A percentile compares a stretch with the other conserved stretches of the same genome.
These are phyloP conservation scores for Jaculus jaculus DNA, from an alignment of 2,113 vertebrate species.

Conservation along the genomic window DNA sequence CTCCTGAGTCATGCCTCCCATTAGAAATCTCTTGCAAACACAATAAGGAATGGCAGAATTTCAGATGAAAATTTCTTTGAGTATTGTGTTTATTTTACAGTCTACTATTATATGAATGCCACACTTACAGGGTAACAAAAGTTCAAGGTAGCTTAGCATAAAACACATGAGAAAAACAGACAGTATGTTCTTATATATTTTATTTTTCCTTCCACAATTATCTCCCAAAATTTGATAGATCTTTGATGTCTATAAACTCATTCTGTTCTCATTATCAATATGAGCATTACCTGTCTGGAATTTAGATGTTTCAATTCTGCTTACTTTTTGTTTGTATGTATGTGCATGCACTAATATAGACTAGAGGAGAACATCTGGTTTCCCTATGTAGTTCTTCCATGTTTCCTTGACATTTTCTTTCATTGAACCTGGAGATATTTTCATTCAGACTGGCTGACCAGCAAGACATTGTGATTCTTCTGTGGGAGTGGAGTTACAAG, in stretches of 20 bases:
- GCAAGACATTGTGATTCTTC: too few species aligned
- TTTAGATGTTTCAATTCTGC: background rate
- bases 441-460: too few species aligned
- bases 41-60: background rate
- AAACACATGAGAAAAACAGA: background rate
- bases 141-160: background rate
- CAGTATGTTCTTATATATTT: background rate
- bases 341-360: too few species aligned
- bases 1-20: background rate
- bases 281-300: background rate
- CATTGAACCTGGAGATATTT: too few species aligned
- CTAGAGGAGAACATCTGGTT: too few species aligned
- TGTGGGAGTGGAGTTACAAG: too few species aligned
- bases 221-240: background rate
- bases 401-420: too few species aligned
- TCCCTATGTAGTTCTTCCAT: too few species aligned
- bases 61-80: background rate
- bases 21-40: background rate
- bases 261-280: background rate
- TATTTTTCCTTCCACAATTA: background rate
- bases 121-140: background rate
- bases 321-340: too few species aligned
- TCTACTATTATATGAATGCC: background rate
- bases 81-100: background rate
- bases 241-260: background rate